These are phyloP conservation scores for Muschampia plurimacula DNA, from an alignment of 2,888 invertebrate genomes.

Conservation along the genomic window DNA sequence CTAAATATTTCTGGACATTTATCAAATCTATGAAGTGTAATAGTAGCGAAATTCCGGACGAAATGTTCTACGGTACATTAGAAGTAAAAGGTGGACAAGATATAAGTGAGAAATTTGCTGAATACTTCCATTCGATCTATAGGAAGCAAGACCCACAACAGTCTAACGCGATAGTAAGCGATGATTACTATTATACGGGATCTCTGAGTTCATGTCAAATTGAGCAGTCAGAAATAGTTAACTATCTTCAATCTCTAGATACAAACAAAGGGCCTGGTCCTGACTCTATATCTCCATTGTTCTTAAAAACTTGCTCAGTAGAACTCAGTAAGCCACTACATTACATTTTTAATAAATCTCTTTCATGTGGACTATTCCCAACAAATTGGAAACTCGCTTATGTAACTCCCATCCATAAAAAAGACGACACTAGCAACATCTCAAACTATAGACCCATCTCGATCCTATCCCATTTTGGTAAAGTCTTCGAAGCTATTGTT, in stretches of 20 bases:
- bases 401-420: constrained; percentile 39
- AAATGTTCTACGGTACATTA: constrained; percentile 1
- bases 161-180: background rate
- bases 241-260: background rate
- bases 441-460: constrained; percentile 41
- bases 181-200: background rate
- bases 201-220: background rate
- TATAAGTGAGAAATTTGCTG: constrained; percentile 9
- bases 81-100: constrained; percentile 2
- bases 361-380: constrained; percentile 35
- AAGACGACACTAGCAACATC: constrained; percentile 25
- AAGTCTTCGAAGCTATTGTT: constrained; percentile 39
- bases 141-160: background rate
- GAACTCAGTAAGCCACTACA: constrained; percentile 88
- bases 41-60: constrained; percentile 11
- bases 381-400: constrained; percentile 36
- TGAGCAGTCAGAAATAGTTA: background rate
- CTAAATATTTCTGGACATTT: constrained; percentile 10
- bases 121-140: constrained; percentile 13
- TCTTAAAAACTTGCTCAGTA: constrained; percentile 72
- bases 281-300: constrained; percentile 6
- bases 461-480: constrained; percentile 33
- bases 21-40: constrained; percentile 5
- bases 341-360: constrained; percentile 36
- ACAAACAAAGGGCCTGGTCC: constrained; percentile 25